Conservation (phyloP, 1,140 invertebrate species). For the Streblospio benedicti region DNA sequence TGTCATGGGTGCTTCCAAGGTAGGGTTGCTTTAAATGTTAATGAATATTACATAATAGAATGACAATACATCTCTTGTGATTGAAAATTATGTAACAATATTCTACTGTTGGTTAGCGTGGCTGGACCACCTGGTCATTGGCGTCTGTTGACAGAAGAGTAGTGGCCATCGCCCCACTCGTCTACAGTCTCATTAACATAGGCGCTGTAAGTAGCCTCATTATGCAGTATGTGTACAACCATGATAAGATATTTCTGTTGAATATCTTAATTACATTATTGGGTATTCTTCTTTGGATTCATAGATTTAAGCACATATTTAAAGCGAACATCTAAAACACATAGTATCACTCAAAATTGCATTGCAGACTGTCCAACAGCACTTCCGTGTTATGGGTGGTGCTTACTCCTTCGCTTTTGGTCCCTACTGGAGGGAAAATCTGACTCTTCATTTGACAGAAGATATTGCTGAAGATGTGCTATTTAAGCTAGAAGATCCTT, state of each 20-base stretch:
- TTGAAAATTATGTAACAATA: too few relatives aligned
- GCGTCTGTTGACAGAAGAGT: conserved; percentile 38
- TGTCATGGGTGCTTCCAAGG: neutral
- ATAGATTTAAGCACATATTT: too few relatives aligned
- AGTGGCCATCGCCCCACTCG: conserved; percentile 34
- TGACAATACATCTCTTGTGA: too few relatives aligned
- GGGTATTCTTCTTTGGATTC: too few relatives aligned
- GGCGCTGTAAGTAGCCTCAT: conserved; percentile 23
- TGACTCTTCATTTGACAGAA: neutral
- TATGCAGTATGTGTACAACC: too few relatives aligned
- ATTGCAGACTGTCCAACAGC: neutral
- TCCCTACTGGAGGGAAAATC: neutral
- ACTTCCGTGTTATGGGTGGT: neutral
- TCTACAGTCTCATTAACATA: conserved; percentile 38
- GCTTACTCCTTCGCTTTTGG: neutral
- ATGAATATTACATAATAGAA: too few relatives aligned
- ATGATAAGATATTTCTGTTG: too few relatives aligned
- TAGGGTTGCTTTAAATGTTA: neutral
- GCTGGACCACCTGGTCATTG: conserved; percentile 41
- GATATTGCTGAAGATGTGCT: too few relatives aligned
- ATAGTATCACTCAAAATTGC: too few relatives aligned
- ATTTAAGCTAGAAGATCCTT: too few relatives aligned
- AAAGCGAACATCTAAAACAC: neutral
- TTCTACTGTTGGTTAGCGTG: conserved; percentile 29
- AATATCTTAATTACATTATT: too few relatives aligned